Evolutionary conservation across 2,113 vertebrate genomes (phyloP).

Genomic region (Tragelaphus strepsiceros): DNA sequence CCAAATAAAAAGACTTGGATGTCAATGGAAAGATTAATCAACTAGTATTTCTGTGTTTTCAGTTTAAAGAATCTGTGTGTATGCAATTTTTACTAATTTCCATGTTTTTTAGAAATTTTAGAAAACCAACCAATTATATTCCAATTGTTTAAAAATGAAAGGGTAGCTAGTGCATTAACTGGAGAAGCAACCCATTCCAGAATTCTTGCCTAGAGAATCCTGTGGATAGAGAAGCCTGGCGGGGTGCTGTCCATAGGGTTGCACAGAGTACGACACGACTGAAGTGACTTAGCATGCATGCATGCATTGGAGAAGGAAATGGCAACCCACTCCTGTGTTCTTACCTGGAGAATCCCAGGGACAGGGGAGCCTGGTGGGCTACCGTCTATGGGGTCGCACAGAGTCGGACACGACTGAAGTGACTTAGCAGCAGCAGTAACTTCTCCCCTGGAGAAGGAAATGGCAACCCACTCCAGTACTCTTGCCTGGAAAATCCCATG

Average conservation of each 20-base stretch:
- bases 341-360: background rate
- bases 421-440: background rate
- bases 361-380: background rate
- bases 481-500: too few species aligned
- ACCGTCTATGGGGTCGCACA: rapidly evolving
- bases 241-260: background rate
- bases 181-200: background rate
- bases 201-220: background rate
- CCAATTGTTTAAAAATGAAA: background rate
- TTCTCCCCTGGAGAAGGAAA: too few species aligned
- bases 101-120: background rate
- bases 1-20: background rate
- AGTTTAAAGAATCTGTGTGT: background rate
- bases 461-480: too few species aligned
- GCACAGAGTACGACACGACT: background rate
- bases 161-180: background rate
- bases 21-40: background rate
- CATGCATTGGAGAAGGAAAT: background rate
- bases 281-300: background rate
- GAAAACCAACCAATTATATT: background rate
- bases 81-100: background rate
- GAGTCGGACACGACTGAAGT: background rate
- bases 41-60: background rate
- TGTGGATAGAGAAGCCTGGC: background rate
- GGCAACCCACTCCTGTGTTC: background rate